Evolutionary conservation across 2,113 vertebrate genomes (phyloP), one percentile per base, ranked within the genome.

Genomic region (Acinonyx jubatus): DNA sequence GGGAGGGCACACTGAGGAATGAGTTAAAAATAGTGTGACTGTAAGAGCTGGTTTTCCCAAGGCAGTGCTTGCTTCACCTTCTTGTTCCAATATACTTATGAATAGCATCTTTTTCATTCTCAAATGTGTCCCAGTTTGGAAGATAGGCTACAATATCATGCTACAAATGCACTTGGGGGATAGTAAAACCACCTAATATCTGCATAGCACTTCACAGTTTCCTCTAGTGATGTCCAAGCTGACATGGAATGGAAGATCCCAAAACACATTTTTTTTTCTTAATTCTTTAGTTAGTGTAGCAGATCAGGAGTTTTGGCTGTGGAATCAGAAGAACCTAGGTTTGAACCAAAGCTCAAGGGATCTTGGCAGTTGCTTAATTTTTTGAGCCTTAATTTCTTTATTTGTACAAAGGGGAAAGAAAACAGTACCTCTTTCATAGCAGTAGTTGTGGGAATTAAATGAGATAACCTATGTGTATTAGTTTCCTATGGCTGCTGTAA

Each of bases 81-180:
- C 33, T 61, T 91, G 36, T 89, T 2, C 25, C 68, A 84, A 14
- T 65, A 8, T 92, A 50, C 84, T 85, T 66, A 73, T 41, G 33
- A 92, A 11, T 41, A 74, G 7, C 27, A 76, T 93, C 74, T 31
- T 97, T 89, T 87, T 89, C 31, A n/a, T 85, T 89, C 31, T 89
- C 33, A n/a, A 29, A 90, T 80, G 1, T 73, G 23, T 78, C 36
- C 13, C 63, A 33, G 1, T 74, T 92, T 50, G 36, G 21, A 55
- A n/a, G 55, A 21, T 25, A 73, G 4, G 9, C 89, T 61, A 61
- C 31, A 66, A 74, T 21, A 52, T 19, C 29, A 63, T 38, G 12
- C 14, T 52, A 71, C 27, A 89, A 50, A 81, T 23, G n/a, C 4
- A 81, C 9, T 7, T 48, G 25, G 21, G 18, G 16, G 23, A 63